A percentile compares a stretch with the other conserved stretches of the same genome.
Evolutionary conservation across 2,113 vertebrate genomes (phyloP).

Genomic region (Herpailurus yagouaroundi): DNA sequence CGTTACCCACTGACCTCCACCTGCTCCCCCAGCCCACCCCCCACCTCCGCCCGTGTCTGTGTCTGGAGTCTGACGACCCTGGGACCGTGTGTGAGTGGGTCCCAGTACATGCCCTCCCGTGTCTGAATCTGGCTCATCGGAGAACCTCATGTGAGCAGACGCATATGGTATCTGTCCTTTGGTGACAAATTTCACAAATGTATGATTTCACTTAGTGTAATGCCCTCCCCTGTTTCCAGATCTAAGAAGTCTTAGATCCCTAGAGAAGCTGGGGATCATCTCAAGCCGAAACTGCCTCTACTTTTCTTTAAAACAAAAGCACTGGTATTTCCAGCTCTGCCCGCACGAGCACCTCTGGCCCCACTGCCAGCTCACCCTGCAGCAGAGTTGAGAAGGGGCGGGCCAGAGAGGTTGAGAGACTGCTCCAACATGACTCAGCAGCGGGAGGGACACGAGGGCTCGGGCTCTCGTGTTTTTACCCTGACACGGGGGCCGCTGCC

Average conservation of each 20-base stretch:
- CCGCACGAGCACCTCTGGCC: rapidly evolving
- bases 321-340: too few relatives aligned
- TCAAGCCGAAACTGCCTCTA: background rate
- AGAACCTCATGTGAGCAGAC: background rate
- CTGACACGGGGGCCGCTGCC: background rate
- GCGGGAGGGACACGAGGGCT: background rate
- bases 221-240: background rate
- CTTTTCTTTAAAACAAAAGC: background rate
- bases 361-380: background rate
- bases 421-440: too few relatives aligned
- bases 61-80: background rate
- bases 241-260: background rate
- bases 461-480: too few relatives aligned
- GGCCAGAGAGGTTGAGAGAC: background rate
- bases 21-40: background rate
- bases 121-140: background rate
- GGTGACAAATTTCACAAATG: background rate
- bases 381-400: background rate
- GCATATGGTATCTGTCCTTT: background rate
- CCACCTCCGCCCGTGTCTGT: background rate
- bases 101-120: too few relatives aligned
- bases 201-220: background rate
- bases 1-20: rapidly evolving
- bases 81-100: too few relatives aligned
- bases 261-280: background rate